Conservation (phyloP, 92 coral and sea anemone species). For the Porites lobata region DNA sequence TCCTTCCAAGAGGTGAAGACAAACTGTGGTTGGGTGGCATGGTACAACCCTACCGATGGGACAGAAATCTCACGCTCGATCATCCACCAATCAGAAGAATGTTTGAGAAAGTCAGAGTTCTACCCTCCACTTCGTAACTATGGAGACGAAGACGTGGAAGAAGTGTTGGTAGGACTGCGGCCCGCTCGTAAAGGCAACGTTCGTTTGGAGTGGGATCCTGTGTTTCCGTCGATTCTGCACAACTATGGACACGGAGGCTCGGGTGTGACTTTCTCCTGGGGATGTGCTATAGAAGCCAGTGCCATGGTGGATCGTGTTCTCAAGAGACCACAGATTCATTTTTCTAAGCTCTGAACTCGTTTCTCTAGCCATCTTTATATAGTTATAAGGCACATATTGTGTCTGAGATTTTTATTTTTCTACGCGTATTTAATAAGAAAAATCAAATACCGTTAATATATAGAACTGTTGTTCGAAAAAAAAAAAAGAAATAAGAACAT, state of each 20-base stretch:
- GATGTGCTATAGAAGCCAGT: conserved; percentile 67
- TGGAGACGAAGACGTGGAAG: conserved; percentile 51
- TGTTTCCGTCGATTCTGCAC: conserved; percentile 53
- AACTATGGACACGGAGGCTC: conserved; percentile 73
- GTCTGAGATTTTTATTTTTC: no score
- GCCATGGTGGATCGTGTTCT: conserved; percentile 52
- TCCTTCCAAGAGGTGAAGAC: conserved; percentile 55
- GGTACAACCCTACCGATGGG: conserved; percentile 55
- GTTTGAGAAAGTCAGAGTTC: conserved; percentile 55
- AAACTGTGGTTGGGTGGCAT: conserved; percentile 54
- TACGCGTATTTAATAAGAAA: no score
- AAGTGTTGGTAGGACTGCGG: conserved; percentile 49
- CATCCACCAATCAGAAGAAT: conserved; percentile 58
- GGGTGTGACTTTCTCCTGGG: conserved; percentile 77
- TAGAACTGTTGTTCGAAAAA: no score
- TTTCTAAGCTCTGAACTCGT: conserved; percentile 17
- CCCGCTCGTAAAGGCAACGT: conserved; percentile 55
- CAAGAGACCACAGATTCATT: conserved; percentile 32
- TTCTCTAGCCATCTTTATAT: background rate
- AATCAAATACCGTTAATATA: no score
- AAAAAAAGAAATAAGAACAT: no score
- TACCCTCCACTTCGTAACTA: conserved; percentile 53
- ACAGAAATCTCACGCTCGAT: conserved; percentile 37
- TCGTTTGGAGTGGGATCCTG: conserved; percentile 68
- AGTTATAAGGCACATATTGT: background rate